Percentiles rank a stretch among this genome's conserved stretches.
Evolutionary conservation across 1,140 invertebrate genomes (phyloP).

Genomic region (Mactra quadrangularis): DNA sequence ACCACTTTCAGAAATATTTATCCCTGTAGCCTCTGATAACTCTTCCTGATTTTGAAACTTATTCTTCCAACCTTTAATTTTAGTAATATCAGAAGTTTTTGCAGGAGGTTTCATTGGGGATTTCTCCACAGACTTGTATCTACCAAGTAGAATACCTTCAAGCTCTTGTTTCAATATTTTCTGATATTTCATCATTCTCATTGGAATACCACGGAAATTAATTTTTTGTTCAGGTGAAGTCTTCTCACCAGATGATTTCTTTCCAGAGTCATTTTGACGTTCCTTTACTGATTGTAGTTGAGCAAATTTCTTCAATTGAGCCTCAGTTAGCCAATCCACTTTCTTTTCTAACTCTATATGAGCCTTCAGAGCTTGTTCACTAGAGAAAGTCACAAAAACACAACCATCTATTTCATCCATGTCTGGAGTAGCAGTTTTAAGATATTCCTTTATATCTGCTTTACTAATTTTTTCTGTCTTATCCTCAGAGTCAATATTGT

Average conservation of each 20-base stretch:
- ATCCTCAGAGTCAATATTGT: neutral
- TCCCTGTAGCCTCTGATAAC: constrained; percentile 45
- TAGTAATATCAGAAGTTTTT: constrained; percentile 78
- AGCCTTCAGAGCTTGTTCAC: constrained; percentile 73
- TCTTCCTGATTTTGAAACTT: constrained; percentile 67
- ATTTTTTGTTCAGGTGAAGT: constrained; percentile 63
- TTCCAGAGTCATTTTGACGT: constrained; percentile 57
- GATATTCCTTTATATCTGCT: constrained; percentile 34
- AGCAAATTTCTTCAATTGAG: constrained; percentile 47
- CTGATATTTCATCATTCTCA: constrained; percentile 76
- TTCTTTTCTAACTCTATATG: constrained; percentile 77
- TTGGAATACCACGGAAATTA: constrained; percentile 77
- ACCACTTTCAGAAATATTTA: constrained; percentile 63
- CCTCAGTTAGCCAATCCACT: constrained; percentile 68
- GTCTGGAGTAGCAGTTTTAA: constrained; percentile 73
- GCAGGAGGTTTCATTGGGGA: constrained; percentile 46
- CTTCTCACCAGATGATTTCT: constrained; percentile 65
- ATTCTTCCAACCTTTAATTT: constrained; percentile 80
- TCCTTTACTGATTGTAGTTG: constrained; percentile 62
- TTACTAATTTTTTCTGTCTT: neutral
- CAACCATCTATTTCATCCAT: constrained; percentile 80
- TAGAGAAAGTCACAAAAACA: constrained; percentile 79
- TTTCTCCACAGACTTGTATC: constrained; percentile 41
- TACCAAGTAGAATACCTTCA: constrained; percentile 57
- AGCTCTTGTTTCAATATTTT: constrained; percentile 73